Evolutionary conservation across 1,140 invertebrate species (phyloP).

Genomic region (Helicorthomorpha holstii): DNA sequence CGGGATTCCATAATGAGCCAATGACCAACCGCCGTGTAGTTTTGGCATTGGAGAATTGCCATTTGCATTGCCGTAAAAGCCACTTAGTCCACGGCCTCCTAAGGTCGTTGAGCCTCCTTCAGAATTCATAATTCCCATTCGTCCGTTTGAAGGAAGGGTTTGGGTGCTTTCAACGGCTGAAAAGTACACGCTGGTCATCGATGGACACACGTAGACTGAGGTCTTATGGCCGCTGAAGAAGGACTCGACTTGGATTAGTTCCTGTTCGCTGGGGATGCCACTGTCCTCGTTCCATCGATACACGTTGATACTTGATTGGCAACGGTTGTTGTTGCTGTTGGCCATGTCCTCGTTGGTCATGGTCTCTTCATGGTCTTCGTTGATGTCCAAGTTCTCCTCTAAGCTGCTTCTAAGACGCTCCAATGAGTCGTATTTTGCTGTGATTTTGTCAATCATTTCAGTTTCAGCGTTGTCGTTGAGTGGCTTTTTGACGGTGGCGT

Average conservation of each 20-base stretch:
- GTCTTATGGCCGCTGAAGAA: constrained; percentile 63
- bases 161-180: constrained; percentile 25
- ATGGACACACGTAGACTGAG: constrained; percentile 47
- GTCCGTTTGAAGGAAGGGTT: constrained; percentile 24
- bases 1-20: constrained; percentile 62
- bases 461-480: not conserved
- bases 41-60: not conserved
- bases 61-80: too few relatives aligned
- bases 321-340: not conserved
- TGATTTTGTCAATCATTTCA: constrained; percentile 15
- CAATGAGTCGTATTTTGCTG: constrained; percentile 18
- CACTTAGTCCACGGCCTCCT: constrained; percentile 8
- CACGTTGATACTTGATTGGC: not conserved
- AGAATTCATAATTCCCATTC: constrained; percentile 7
- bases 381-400: constrained; percentile 7
- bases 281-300: not conserved
- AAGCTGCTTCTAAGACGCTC: constrained; percentile 10
- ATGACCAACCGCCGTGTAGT: constrained; percentile 39
- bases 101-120: constrained; percentile 1
- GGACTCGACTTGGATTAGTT: constrained; percentile 55
- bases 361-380: not conserved
- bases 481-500: too few relatives aligned
- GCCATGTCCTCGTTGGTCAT: not conserved
- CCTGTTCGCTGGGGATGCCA: constrained; percentile 38
- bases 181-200: constrained; percentile 58